phyloP scores from a whole-genome alignment of 2,797 vertebrate genomes.

The Gymnopithys bicolor region DNA sequence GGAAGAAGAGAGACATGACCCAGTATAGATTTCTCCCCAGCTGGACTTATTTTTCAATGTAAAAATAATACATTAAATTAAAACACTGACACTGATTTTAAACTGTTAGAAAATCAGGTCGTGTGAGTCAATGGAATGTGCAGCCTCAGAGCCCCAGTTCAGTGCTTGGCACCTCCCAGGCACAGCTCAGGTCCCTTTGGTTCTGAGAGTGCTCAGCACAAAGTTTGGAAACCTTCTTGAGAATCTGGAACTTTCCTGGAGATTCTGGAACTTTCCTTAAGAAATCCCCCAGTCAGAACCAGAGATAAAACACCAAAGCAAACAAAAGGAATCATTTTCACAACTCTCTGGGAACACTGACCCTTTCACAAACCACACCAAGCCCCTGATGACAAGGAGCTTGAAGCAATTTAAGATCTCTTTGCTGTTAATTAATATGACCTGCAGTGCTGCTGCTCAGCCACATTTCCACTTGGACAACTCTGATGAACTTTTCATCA shows the following conservation, averaged over 20 bases:
- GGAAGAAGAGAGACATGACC: not conserved
- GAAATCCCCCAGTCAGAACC: not conserved
- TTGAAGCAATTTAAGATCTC: not conserved
- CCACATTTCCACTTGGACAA: conserved; percentile 5
- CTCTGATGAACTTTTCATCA: conserved; percentile 21
- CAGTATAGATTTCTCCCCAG: not conserved
- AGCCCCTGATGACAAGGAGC: not conserved
- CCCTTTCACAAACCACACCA: not conserved
- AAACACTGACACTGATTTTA: not conserved
- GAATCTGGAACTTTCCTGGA: not conserved
- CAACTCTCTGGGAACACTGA: not conserved
- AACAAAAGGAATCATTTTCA: not conserved
- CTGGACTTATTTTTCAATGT: not conserved
- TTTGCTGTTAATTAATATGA: conserved; percentile 53
- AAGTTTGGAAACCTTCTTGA: not conserved
- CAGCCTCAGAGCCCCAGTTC: not conserved
- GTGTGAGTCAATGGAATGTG: not conserved
- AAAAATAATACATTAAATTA: not conserved
- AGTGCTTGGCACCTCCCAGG: not conserved
- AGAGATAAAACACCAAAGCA: not conserved
- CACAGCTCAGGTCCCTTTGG: accelerated
- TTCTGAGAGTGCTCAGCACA: not conserved
- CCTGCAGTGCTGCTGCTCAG: conserved; percentile 20
- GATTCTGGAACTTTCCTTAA: not conserved
- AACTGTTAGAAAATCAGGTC: not conserved